Conservation (phyloP, 2,113 vertebrate species). For the Galemys pyrenaicus region DNA sequence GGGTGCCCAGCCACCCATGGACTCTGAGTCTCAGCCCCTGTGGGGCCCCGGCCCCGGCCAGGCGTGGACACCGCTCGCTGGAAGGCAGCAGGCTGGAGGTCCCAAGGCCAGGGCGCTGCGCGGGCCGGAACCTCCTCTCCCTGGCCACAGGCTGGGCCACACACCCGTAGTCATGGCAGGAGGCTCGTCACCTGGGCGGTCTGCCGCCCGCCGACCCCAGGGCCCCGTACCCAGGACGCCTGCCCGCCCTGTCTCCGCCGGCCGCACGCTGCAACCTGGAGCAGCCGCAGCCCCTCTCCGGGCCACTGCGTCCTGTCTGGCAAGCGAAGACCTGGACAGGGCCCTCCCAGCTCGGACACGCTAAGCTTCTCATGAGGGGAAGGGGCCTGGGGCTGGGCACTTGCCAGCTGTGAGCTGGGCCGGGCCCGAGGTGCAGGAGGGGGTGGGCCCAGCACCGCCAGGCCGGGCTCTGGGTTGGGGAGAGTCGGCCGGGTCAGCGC, state of each 20-base stretch:
- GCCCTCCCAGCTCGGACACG: not conserved
- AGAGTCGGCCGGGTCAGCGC: not conserved
- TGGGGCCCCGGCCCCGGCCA: not conserved
- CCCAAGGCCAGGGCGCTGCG: not conserved
- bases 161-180: not conserved
- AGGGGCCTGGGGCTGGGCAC: not conserved
- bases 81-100: not conserved
- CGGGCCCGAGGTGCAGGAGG: not conserved
- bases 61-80: fast-evolving
- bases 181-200: not conserved
- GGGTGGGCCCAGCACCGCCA: not conserved
- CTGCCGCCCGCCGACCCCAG: not conserved
- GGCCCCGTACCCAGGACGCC: not conserved
- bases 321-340: not conserved
- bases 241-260: not conserved
- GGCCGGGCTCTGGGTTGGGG: not conserved
- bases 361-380: not conserved
- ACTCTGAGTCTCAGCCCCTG: not conserved
- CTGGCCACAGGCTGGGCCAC: not conserved
- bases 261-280: not conserved
- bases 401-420: not conserved
- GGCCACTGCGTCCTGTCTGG: not conserved
- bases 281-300: not conserved
- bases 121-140: not conserved
- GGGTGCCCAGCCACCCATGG: not conserved